Base-by-base conservation (phyloP, 2,888 invertebrate genomes). In the Pollenia angustigena region DNA sequence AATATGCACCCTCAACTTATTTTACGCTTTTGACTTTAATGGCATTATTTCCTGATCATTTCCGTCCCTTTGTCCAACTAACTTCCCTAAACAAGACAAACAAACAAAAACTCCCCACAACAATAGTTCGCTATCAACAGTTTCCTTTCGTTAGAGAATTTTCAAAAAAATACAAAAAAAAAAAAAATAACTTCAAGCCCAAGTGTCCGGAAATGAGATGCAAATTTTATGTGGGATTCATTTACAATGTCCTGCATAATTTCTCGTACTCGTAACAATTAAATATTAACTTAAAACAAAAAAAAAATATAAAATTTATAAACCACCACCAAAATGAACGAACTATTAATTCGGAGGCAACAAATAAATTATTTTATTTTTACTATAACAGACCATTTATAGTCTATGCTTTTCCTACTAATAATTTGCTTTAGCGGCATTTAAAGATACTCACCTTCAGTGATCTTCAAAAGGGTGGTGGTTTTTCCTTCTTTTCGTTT, bases 201-300 rank as follows among this genome's bases (percentile, higher is more conserved):
- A 91, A 92, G 92, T 92, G 92, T 91, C 92, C 92, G 92, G 92
- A 92, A 92, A 92, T 92, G 92, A 92, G 93, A 92, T 92, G 92
- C 92, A 92, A 92, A 92, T 93, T 91, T 92, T 92, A 93, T 92
- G 92, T 92, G 92, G 93, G 92, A 92, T 90, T 92, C 91, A 89
- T 90, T 32, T 89, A 90, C 89, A 90, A 90, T 91, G 90, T 92
- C 92, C 92, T 92, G 91, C 84, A 60, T 88, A 87, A 88, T 85
- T 54, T 32, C 54, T 48, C 44, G 40, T 32, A 68, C 18, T 52
- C 11, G 82, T 14, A 72, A 76, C 80, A 83, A 72, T 76, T 79
- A 78, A 74, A 68, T 74, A 69, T 23, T 64, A 23, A 32, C 32
- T 32, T 32, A 2, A 32, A 3, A 72, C 76, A 62, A 46, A 52